Evolutionary conservation across 1,140 invertebrate genomes (phyloP).

Genomic region (Brachionus plicatilis): DNA sequence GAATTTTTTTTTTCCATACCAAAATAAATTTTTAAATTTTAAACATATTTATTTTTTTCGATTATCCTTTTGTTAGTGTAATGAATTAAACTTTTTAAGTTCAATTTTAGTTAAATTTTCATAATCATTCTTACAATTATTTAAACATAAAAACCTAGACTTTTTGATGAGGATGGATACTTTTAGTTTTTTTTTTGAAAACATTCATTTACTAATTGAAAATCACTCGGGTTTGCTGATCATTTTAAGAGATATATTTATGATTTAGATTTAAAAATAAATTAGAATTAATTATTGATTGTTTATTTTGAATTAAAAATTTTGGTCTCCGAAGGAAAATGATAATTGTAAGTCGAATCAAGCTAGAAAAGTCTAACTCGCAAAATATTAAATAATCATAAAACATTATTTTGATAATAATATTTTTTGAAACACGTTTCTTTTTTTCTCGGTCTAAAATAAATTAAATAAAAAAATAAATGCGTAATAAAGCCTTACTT

Average conservation of each 20-base stretch:
- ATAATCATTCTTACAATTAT: no score
- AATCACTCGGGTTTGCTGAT: no score
- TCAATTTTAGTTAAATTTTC: neutral
- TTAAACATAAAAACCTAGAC: neutral
- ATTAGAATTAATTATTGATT: no score
- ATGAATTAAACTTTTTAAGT: neutral
- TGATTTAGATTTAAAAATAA: no score
- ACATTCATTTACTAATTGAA: neutral
- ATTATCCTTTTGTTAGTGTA: no score
- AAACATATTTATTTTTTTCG: no score
- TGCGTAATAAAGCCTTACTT: neutral
- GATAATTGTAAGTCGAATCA: neutral
- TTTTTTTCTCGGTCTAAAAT: neutral
- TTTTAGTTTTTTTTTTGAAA: neutral
- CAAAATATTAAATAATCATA: neutral
- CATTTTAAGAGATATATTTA: no score
- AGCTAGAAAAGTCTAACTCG: neutral
- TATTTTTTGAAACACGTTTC: neutral
- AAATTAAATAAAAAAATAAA: neutral
- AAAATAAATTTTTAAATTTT: neutral
- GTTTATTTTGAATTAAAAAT: no score
- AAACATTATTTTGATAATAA: neutral
- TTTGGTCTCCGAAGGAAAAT: no score
- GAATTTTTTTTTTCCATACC: neutral
- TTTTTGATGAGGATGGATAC: neutral